These are phyloP conservation scores for Paedocypris sp. DNA, from an alignment of 2,113 vertebrate species.

Conservation along the genomic window DNA sequence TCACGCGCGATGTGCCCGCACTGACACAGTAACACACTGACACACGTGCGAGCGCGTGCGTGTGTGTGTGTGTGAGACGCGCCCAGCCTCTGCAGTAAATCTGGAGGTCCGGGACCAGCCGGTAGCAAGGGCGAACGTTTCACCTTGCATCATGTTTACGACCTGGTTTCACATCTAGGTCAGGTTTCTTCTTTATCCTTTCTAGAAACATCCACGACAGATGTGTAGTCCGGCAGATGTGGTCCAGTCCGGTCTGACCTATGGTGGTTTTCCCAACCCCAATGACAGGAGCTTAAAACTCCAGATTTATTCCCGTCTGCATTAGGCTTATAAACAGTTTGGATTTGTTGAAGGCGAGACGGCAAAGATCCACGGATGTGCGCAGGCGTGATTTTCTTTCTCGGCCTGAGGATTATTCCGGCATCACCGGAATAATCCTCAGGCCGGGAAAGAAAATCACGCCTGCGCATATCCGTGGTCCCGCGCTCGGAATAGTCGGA, in stretches of 20 bases:
- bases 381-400: neutral
- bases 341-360: too few relatives aligned
- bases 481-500: neutral
- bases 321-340: neutral
- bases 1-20: neutral
- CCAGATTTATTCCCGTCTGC: constrained; percentile 1
- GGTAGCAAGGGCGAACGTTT: neutral
- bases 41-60: too few relatives aligned
- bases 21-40: constrained; percentile 27
- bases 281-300: neutral
- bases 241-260: neutral
- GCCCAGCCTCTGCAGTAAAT: neutral
- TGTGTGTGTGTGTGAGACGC: too few relatives aligned
- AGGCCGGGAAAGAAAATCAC: neutral
- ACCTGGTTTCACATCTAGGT: neutral
- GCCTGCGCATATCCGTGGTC: neutral
- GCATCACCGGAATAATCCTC: neutral
- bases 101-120: neutral
- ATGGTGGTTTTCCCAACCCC: neutral
- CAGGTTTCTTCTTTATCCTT: neutral
- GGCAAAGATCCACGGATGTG: neutral
- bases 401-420: neutral
- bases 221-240: neutral
- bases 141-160: constrained; percentile 15
- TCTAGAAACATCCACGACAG: neutral